Percentiles rank a stretch among this genome's conserved stretches.
Evolutionary conservation across 1,140 invertebrate species (phyloP).

Genomic region (Drosophila virilis): DNA sequence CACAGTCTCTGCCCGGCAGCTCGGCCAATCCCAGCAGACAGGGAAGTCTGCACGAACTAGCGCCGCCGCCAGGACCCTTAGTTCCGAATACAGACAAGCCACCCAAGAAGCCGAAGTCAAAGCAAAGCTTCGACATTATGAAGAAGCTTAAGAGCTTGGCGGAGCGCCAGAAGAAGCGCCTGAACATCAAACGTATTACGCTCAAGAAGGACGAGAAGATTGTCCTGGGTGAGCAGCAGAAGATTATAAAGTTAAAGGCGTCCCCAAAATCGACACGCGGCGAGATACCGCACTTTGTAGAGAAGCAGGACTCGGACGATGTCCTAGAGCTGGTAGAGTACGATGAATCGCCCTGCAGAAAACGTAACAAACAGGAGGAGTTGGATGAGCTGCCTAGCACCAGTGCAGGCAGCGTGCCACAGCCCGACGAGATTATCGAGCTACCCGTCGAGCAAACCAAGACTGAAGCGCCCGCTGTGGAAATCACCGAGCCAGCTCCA

Average conservation of each 20-base stretch:
- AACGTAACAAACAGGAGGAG: slow-evolving; percentile 64
- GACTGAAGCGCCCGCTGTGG: slow-evolving; percentile 46
- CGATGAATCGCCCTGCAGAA: slow-evolving; percentile 81
- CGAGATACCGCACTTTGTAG: slow-evolving; percentile 81
- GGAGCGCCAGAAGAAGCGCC: slow-evolving; percentile 86
- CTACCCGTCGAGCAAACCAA: slow-evolving; percentile 59
- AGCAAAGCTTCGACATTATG: slow-evolving; percentile 85
- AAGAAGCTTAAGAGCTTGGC: slow-evolving; percentile 87
- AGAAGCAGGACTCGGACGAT: slow-evolving; percentile 84
- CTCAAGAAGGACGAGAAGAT: slow-evolving; percentile 82
- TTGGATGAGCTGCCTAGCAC: slow-evolving; percentile 48
- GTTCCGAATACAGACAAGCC: slow-evolving; percentile 56
- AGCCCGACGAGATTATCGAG: slow-evolving; percentile 83
- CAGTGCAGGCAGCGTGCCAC: slow-evolving; percentile 54
- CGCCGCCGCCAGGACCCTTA: slow-evolving; percentile 64
- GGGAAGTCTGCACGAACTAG: slow-evolving; percentile 71
- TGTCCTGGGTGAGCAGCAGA: slow-evolving; percentile 74
- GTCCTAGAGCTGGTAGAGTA: slow-evolving; percentile 80
- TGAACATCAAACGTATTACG: slow-evolving; percentile 85
- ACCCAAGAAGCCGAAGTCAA: slow-evolving; percentile 67
- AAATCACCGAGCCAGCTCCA: slow-evolving; percentile 67
- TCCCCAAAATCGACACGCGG: slow-evolving; percentile 80
- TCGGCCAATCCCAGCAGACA: slow-evolving; percentile 71
- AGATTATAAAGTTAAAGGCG: slow-evolving; percentile 78
- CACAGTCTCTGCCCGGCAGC: slow-evolving; percentile 76